Base-by-base conservation (phyloP, 2,113 vertebrate genomes). In the Papio anubis region DNA sequence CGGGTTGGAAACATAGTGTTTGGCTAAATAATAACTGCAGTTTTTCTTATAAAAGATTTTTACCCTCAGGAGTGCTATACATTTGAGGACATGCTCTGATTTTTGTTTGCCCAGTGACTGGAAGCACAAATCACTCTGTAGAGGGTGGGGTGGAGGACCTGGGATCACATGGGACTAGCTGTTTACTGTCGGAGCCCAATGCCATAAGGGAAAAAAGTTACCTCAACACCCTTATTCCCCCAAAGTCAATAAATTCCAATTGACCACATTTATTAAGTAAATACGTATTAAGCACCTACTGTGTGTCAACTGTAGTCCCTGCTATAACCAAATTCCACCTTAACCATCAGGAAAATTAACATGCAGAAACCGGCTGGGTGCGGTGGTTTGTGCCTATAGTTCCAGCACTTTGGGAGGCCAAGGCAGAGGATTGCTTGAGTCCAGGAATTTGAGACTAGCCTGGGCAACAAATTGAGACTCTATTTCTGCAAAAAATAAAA, bases 31-130 rank as follows among this genome's bases (percentile, higher is more conserved):
- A 96, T 10, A 43, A 75, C 40, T 79, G 52, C 6, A 20, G 18
- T 27, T 90, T 96, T 87, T 84, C 81, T 75, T 83, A 73, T 12
- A 38, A 35, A 97, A 89, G 66, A 72, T 75, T 64, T 95, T 38
- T 66, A 89, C 4, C 16, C 23, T 88, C 59, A 32, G n/a, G 43
- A 88, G 80, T 61, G 72, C 8, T 79, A 40, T 84, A 27, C 43
- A 48, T 30, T 88, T 78, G 72, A 97, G 38, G 52, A 88, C 43
- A 88, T 66, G 32, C 72, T 92, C 1, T 50, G 20, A 87, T 50
- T 95, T 84, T 82, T 89, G 14, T 88, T 79, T 96, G 73, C 66
- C 80, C 50, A 8, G n/a, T 38, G 86, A 23, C 66, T 55, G n/a
- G 70, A 66, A 96, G 23, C 59, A 88, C 21, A 50, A 89, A 70